A percentile compares a stretch with the other conserved stretches of the same genome.
Conservation (phyloP, 2,888 invertebrate species). For the Spilarctia lutea region DNA sequence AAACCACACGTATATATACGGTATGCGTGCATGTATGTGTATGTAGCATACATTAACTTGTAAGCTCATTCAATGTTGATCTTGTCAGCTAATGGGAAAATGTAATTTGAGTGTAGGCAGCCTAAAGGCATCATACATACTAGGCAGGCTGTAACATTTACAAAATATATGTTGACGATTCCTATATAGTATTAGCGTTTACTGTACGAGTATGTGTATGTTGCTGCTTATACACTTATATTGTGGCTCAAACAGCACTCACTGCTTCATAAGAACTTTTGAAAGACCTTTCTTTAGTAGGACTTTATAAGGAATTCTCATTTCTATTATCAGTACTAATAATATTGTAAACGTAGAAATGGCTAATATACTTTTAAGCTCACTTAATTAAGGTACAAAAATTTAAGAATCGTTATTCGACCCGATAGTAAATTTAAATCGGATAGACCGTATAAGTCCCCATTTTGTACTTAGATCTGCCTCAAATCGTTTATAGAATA, state of each 20-base stretch:
- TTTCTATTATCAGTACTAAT: background rate
- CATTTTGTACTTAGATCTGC: no score
- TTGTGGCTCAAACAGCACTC: background rate
- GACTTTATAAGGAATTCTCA: background rate
- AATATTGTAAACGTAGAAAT: background rate
- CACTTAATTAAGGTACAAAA: background rate
- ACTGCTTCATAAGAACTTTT: background rate
- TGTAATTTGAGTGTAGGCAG: conserved; percentile 19
- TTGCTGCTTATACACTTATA: background rate
- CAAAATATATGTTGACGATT: background rate
- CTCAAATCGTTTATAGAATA: no score
- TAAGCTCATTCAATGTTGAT: conserved; percentile 14
- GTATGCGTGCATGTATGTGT: no score
- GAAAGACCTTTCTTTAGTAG: background rate
- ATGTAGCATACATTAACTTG: conserved; percentile 2
- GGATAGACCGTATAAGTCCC: no score
- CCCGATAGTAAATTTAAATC: no score
- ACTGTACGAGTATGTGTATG: no score
- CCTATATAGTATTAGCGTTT: background rate
- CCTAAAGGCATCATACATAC: background rate
- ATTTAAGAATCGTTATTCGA: no score
- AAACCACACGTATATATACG: background rate
- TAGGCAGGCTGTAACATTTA: background rate
- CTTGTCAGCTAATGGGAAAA: conserved; percentile 27
- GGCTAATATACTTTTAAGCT: background rate